These are phyloP conservation scores for Echiichthys vipera DNA, from an alignment of 2,797 vertebrate genomes.

Conservation along the genomic window DNA sequence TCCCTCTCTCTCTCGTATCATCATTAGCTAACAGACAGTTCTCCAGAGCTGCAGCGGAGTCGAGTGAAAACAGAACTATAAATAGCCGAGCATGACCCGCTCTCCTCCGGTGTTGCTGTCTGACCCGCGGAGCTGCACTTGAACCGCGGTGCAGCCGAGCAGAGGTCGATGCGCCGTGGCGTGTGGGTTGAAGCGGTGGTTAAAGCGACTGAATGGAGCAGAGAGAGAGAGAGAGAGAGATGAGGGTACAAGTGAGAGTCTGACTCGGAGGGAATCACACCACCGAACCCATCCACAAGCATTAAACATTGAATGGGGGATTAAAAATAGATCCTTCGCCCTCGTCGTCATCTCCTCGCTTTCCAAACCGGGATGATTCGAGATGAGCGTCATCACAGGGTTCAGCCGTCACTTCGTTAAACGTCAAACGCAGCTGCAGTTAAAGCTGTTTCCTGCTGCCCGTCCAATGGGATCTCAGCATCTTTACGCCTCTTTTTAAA, in stretches of 20 bases:
- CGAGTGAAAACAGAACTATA: constrained; percentile 6
- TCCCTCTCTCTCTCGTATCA: too few species aligned
- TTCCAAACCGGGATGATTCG: neutral
- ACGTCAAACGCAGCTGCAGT: neutral
- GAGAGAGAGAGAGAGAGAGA: neutral
- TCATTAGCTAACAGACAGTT: neutral
- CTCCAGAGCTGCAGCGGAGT: too few species aligned
- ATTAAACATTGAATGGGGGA: constrained; percentile 41
- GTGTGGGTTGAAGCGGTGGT: constrained; percentile 1
- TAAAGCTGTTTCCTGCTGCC: neutral
- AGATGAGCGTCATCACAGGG: neutral
- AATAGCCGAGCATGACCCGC: constrained; percentile 14
- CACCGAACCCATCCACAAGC: constrained; percentile 8
- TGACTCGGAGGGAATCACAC: constrained; percentile 19
- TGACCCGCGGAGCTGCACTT: constrained; percentile 37
- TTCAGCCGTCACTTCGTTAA: constrained; percentile 6
- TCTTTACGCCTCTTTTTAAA: neutral
- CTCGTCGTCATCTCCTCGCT: constrained; percentile 3
- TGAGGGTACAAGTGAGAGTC: constrained; percentile 3
- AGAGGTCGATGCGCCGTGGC: constrained; percentile 8
- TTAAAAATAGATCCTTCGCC: constrained; percentile 50
- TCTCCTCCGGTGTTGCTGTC: neutral
- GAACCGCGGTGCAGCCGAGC: constrained; percentile 32
- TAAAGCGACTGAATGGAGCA: neutral
- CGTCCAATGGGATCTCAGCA: neutral